Conservation (phyloP, 2,888 invertebrate species). For the Noctua janthina region DNA sequence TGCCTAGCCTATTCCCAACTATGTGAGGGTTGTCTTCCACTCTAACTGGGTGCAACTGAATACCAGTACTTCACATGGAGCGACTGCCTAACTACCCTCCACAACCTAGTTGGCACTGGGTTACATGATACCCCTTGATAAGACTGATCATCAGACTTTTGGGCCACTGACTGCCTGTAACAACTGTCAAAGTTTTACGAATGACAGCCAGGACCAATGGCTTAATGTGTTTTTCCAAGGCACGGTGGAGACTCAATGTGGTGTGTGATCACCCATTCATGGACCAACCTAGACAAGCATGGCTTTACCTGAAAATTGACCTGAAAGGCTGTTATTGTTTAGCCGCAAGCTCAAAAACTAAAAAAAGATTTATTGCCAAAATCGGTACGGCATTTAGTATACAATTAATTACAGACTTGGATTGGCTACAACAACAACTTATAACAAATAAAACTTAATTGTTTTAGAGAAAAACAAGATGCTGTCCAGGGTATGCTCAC, state of each 20-base stretch:
- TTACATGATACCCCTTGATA: background rate
- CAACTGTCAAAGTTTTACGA: background rate
- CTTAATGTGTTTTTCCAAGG: background rate
- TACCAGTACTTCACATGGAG: background rate
- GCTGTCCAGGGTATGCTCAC: conserved; percentile 81
- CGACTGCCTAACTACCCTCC: background rate
- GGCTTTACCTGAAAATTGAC: background rate
- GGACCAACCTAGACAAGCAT: background rate
- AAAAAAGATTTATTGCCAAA: background rate
- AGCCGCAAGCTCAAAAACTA: background rate
- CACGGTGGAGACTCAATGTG: fast-evolving
- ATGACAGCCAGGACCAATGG: background rate
- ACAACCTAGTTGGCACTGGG: background rate
- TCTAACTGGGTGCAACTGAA: too few species aligned
- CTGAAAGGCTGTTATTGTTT: background rate
- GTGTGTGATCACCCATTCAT: background rate
- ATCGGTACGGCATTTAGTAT: background rate
- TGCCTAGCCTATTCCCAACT: background rate
- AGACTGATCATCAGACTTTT: too few species aligned
- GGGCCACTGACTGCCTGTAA: background rate
- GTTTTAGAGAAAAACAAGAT: conserved; percentile 84
- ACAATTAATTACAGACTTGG: background rate
- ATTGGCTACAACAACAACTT: background rate
- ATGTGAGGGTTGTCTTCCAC: background rate
- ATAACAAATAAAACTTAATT: background rate